Evolutionary conservation across 2,888 invertebrate genomes (phyloP).

Genomic region (Erpobdella octoculata): DNA sequence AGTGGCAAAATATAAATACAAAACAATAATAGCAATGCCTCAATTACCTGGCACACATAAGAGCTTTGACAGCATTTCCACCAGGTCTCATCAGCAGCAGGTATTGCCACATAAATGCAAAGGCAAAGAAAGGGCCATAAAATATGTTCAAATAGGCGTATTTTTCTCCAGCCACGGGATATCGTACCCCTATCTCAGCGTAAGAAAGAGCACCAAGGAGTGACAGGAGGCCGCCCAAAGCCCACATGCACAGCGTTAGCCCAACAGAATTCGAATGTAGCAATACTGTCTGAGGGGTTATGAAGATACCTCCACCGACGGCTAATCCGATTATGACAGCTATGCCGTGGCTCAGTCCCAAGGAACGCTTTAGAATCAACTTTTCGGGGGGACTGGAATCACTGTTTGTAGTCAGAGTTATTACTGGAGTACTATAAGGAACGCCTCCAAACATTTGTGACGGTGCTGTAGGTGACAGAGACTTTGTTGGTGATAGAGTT

Average conservation of each 20-base stretch:
- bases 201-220: constrained; percentile 77
- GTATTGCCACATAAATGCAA: constrained; percentile 49
- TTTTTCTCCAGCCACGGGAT: constrained; percentile 59
- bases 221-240: constrained; percentile 68
- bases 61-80: constrained; percentile 45
- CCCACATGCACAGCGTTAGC: constrained; percentile 77
- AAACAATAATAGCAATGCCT: too few relatives aligned
- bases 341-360: constrained; percentile 31
- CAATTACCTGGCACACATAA: constrained; percentile 43
- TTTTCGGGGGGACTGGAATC: too few relatives aligned
- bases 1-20: too few relatives aligned
- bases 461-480: neutral
- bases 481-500: neutral
- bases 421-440: too few relatives aligned
- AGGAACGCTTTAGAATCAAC: constrained; percentile 15
- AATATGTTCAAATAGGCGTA: constrained; percentile 54
- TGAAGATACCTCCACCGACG: constrained; percentile 35
- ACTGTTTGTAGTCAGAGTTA: too few relatives aligned
- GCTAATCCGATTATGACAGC: constrained; percentile 32
- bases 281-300: constrained; percentile 31
- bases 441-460: neutral
- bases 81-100: constrained; percentile 47
- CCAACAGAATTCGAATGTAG: constrained; percentile 61
- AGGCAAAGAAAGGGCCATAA: constrained; percentile 48
- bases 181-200: constrained; percentile 77